phyloP scores from a whole-genome alignment of 2,113 vertebrate genomes.

The Gasterosteus aculeatus region DNA sequence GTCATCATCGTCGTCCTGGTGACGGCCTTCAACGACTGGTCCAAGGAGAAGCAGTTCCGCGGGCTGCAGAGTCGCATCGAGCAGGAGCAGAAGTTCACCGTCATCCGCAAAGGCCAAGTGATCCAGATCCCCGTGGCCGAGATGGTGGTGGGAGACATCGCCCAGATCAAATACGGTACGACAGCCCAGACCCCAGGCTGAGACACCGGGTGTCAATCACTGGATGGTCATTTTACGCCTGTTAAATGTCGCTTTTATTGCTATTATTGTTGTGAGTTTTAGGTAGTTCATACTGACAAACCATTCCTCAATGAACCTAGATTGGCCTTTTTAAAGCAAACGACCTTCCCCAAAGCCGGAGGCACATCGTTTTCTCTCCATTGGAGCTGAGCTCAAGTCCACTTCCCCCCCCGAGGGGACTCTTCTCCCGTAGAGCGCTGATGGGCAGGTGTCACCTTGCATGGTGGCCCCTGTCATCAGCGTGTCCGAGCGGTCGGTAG shows the following conservation, averaged over 20 bases:
- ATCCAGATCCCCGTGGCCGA: conserved; percentile 96
- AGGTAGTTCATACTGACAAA: too few species aligned
- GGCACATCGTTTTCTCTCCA: too few species aligned
- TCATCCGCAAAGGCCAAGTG: conserved; percentile 96
- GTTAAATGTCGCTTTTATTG: not conserved
- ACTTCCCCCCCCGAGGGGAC: too few species aligned
- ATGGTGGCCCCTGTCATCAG: too few species aligned
- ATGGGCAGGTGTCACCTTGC: too few species aligned
- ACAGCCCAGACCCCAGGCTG: not conserved
- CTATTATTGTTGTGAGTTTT: not conserved
- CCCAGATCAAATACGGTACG: conserved; percentile 97
- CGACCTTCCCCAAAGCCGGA: too few species aligned
- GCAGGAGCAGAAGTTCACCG: conserved; percentile 95
- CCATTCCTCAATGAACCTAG: too few species aligned
- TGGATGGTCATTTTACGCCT: not conserved
- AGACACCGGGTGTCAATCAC: not conserved
- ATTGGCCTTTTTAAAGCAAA: too few species aligned
- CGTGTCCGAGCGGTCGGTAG: too few species aligned
- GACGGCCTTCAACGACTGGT: conserved; percentile 98
- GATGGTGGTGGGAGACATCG: conserved; percentile 94
- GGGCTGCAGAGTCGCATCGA: conserved; percentile 97
- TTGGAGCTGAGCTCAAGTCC: too few species aligned
- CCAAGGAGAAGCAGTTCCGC: conserved; percentile 97
- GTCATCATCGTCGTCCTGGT: conserved; percentile 96
- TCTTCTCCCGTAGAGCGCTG: too few species aligned